Evolutionary conservation across 2,888 invertebrate genomes (phyloP), one percentile per base, ranked within the genome.

Genomic region (Salpingus planirostris): DNA sequence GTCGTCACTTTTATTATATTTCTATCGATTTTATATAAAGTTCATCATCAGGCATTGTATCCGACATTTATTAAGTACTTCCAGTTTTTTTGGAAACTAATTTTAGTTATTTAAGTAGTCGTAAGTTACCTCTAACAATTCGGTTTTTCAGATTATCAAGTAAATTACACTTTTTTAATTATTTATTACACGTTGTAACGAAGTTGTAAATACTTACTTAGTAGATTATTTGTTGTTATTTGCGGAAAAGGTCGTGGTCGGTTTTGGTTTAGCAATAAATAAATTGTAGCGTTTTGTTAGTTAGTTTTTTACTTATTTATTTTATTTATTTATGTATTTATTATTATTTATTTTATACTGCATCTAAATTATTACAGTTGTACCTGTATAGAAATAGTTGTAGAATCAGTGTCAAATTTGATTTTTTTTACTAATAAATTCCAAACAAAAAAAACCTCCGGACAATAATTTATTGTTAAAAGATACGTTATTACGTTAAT

Each of bases 11-110:
- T n/a, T n/a, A n/a, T n/a, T n/a, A n/a, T n/a, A n/a, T n/a, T n/a
- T n/a, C n/a, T n/a, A n/a, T n/a, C n/a, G n/a, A n/a, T n/a, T n/a
- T n/a, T n/a, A n/a, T n/a, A n/a, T n/a, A 24, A 11, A 18, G 5
- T 37, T 40, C 49, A 47, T 55, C 55, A 53, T 54, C 49, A 50
- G 33, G 52, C 53, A 55, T 47, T 39, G 47, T 55, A 52, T 44
- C 47, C 42, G 33, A 14, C 11, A 3, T 18, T 18, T 18, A 18
- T 11, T 22, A 14, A 29, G 42, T 46, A 43, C 34, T 45, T 49
- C 47, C 47, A 37, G 36, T 46, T 45, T 45, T 44, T 44, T 34
- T 33, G 42, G 38, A 44, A 38, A 5, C 15, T 47, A 49, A n/a
- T n/a, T n/a, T n/a, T n/a, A n/a, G n/a, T n/a, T n/a, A n/a, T n/a